Base-by-base conservation (phyloP, 2,888 invertebrate species). In the Gastrophysa polygoni region DNA sequence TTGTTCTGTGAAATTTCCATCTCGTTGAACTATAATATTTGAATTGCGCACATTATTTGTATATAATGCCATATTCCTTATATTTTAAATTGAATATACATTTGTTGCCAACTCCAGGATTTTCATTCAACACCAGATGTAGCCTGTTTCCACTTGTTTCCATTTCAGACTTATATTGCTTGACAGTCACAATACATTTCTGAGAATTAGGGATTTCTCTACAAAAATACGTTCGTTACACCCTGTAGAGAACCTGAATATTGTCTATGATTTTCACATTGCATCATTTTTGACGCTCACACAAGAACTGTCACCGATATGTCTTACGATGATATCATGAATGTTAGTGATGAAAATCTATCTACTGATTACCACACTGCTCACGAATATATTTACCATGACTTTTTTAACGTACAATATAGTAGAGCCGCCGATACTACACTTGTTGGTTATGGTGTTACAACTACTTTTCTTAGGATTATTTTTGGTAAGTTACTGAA, bases 21-120 rank as follows among this genome's bases (percentile, higher is more conserved):
- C 38, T 38, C 14, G 38, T 38, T 14, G 14, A 3, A 6, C 38
- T n/a, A 38, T 38, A n/a, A n/a, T n/a, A 38, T 38, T 38, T 38
- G 11, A 38, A 62, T 62, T 57, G 47, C 71, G 69, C 68, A 70
- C 60, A 68, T 66, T 67, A 71, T 73, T 72, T 72, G 71, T 73
- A 73, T 68, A 72, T 73, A 72, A 64, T 63, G 48, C 29, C 61
- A 66, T 69, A 71, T 68, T 70, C 68, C 68, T 38, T 71, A 64
- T 65, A 72, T 69, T 69, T 68, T 69, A 73, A 72, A 63, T 61
- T 59, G 64, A 68, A 71, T 72, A 73, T 71, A 73, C 71, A 71
- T 68, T 72, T 73, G 73, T 73, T 73, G 73, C 73, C 68, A 68
- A 46, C 17, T 54, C 2, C 24, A 24, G 4, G 24, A 24, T 3